Conservation (phyloP, 2,797 vertebrate species). For the Neosilurus mollespiculum region DNA sequence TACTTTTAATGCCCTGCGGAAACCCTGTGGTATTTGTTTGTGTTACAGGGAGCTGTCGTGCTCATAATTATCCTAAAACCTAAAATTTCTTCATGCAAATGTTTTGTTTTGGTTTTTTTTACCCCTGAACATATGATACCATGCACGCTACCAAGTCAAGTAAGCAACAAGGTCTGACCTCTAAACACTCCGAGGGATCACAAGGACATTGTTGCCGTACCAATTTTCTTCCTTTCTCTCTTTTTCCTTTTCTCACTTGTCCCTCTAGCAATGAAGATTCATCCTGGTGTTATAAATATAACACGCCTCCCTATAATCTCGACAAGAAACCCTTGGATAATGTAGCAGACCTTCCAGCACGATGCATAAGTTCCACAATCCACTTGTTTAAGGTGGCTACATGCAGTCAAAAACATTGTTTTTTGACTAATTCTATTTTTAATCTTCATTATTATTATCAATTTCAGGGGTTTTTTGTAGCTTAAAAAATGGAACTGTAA, state of each 20-base stretch:
- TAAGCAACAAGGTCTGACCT: not conserved
- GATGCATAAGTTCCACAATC: not conserved
- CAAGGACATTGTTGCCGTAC: not conserved
- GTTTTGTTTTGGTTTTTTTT: not conserved
- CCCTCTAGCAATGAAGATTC: not conserved
- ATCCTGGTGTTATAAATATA: constrained; percentile 2
- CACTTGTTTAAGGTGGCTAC: not conserved
- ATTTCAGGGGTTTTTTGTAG: not conserved
- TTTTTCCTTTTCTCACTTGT: not conserved
- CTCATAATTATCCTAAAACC: not conserved
- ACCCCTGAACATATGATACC: not conserved
- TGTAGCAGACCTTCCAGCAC: not conserved
- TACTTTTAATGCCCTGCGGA: no score
- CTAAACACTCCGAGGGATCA: not conserved
- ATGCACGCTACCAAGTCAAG: not conserved
- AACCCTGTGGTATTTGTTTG: no score
- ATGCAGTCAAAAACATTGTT: not conserved
- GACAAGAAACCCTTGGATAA: not conserved
- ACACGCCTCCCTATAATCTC: not conserved
- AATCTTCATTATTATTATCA: not conserved
- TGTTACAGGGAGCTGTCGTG: no score
- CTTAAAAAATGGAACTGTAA: not conserved
- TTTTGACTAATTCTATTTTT: not conserved
- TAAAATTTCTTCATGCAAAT: not conserved
- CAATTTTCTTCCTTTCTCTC: not conserved